Evolutionary conservation across 2,797 vertebrate species (phyloP).

Genomic region (Oryzias sinensis): DNA sequence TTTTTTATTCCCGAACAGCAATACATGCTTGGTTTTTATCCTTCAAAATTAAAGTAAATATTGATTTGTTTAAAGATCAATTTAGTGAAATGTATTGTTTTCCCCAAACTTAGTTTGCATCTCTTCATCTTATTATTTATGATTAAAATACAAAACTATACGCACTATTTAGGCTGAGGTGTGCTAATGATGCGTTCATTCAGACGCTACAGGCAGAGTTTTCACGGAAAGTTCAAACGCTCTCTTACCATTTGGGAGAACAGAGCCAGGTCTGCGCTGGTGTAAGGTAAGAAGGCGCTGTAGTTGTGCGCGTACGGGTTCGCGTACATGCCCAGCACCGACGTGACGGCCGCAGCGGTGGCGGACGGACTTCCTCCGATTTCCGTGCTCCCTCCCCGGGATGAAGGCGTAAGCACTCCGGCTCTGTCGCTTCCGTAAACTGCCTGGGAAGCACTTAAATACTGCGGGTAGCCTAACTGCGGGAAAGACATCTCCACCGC

Average conservation of each 20-base stretch:
- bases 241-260: constrained; percentile 95
- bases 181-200: neutral
- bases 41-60: too few relatives aligned
- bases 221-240: neutral
- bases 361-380: constrained; percentile 84
- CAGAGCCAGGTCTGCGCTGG: constrained; percentile 90
- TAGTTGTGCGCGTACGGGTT: constrained; percentile 93
- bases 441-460: constrained; percentile 90
- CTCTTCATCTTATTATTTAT: too few relatives aligned
- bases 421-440: constrained; percentile 90
- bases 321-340: constrained; percentile 95
- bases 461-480: constrained; percentile 96
- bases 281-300: constrained; percentile 96
- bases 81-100: too few relatives aligned
- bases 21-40: too few relatives aligned
- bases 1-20: too few relatives aligned
- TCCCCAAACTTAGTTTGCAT: too few relatives aligned
- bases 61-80: too few relatives aligned
- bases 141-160: too few relatives aligned
- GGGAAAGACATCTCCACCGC: constrained; percentile 93
- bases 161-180: neutral
- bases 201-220: neutral
- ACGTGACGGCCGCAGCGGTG: constrained; percentile 85
- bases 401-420: constrained; percentile 87
- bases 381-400: constrained; percentile 85